phyloP scores from a whole-genome alignment of 2,888 invertebrate species.

The Lysandra coridon region DNA sequence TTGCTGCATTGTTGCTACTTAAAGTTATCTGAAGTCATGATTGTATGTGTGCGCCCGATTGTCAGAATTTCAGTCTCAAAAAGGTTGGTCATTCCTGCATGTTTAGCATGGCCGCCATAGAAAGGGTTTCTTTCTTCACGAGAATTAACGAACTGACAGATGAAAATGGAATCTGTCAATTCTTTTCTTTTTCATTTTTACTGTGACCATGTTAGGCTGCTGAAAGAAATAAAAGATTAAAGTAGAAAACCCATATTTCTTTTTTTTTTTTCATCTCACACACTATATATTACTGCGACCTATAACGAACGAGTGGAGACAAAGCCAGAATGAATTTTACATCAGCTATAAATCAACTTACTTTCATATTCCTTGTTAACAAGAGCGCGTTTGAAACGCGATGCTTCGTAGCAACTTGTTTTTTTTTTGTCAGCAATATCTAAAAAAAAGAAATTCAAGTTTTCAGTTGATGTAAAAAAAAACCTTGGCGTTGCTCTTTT shows the following conservation, averaged over 20 bases:
- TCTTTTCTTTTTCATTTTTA: no score
- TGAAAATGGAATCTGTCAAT: no score
- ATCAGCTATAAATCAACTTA: constrained; percentile 9
- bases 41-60: no score
- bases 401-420: background rate
- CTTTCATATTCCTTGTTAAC: background rate
- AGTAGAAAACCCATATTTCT: background rate
- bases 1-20: no score
- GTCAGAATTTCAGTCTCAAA: no score
- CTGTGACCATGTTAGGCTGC: no score
- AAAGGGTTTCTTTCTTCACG: no score
- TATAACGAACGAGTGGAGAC: background rate
- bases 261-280: background rate
- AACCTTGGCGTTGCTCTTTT: background rate
- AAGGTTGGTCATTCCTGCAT: no score
- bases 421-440: background rate
- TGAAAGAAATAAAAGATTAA: background rate
- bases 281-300: background rate
- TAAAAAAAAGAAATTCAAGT: background rate
- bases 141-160: no score
- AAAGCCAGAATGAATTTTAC: constrained; percentile 20
- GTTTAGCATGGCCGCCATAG: no score
- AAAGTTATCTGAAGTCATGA: no score
- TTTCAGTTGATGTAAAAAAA: background rate
- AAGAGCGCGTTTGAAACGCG: background rate